Conservation (phyloP, 1,140 invertebrate species). For the Lordiphosa clarofinis region DNA sequence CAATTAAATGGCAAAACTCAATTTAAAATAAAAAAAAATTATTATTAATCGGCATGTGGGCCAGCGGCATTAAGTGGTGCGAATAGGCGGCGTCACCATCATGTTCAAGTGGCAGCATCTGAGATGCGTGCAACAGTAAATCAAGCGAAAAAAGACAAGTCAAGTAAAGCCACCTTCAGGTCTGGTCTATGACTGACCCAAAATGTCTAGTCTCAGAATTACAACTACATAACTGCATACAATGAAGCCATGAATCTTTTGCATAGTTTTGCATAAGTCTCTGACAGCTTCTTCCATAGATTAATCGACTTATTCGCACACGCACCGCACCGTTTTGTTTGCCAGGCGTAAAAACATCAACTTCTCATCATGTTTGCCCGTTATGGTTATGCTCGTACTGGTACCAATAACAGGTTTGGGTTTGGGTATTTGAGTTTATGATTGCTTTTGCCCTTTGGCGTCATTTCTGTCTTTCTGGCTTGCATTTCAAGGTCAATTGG, state of each 20-base stretch:
- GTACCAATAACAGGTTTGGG: constrained; percentile 31
- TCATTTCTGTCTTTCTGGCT: constrained; percentile 21
- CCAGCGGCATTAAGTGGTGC: too few species aligned
- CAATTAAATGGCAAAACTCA: too few species aligned
- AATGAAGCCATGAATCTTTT: constrained; percentile 61
- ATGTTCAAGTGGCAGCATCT: too few species aligned
- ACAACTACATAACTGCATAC: constrained; percentile 11
- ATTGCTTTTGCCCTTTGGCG: constrained; percentile 37
- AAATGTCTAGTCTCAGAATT: constrained; percentile 40
- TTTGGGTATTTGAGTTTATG: constrained; percentile 15
- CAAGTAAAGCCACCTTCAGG: too few species aligned
- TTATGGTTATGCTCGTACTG: constrained; percentile 16
- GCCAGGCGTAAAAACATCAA: constrained; percentile 43
- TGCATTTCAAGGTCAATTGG: constrained; percentile 59
- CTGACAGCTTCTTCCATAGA: constrained; percentile 27
- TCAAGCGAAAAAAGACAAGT: constrained; percentile 8
- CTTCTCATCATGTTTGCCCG: constrained; percentile 23
- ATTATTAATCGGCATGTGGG: too few species aligned
- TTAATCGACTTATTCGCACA: constrained; percentile 72
- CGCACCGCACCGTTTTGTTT: constrained; percentile 50
- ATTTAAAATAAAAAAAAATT: too few species aligned
- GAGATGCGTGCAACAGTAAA: constrained; percentile 17
- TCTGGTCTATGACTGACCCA: constrained; percentile 20
- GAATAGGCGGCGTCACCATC: too few species aligned
- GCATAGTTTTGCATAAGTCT: constrained; percentile 54